Evolutionary conservation across 2,888 invertebrate species (phyloP).

Genomic region (Psococerastis gibbosa): DNA sequence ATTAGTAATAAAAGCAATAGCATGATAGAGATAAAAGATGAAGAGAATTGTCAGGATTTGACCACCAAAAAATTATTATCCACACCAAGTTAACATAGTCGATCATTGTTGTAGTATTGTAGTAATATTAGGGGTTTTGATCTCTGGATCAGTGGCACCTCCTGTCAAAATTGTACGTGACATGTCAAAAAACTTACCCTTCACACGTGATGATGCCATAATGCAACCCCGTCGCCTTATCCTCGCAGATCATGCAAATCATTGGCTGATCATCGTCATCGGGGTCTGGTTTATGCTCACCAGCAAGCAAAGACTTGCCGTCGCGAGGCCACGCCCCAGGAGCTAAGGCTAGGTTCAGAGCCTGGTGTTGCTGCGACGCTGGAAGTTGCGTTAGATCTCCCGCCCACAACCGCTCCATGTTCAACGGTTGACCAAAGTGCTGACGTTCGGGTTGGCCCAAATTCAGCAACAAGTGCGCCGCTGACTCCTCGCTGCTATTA

Average conservation of each 20-base stretch:
- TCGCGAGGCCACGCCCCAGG: constrained; percentile 16
- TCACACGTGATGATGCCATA: constrained; percentile 99
- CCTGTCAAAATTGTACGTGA: neutral
- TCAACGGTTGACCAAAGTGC: constrained; percentile 43
- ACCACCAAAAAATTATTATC: too few relatives aligned
- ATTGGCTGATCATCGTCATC: constrained; percentile 81
- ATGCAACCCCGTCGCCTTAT: constrained; percentile 92
- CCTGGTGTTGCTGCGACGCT: constrained; percentile 54
- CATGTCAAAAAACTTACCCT: constrained; percentile 61
- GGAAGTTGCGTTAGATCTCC: constrained; percentile 72
- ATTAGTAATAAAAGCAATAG: too few relatives aligned
- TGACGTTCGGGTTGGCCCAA: constrained; percentile 21
- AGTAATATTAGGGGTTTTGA: too few relatives aligned
- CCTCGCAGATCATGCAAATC: constrained; percentile 98
- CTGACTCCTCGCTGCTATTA: constrained; percentile 29
- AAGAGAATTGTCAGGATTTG: too few relatives aligned
- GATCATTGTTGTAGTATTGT: too few relatives aligned
- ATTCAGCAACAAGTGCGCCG: constrained; percentile 32
- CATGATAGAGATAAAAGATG: too few relatives aligned
- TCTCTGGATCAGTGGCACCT: too few relatives aligned
- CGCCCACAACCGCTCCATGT: constrained; percentile 85
- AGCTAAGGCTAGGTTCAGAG: constrained; percentile 8
- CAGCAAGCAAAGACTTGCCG: constrained; percentile 21
- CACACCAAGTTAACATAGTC: too few relatives aligned
- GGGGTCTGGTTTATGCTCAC: constrained; percentile 15